Conservation (phyloP, 1,140 invertebrate species). For the Aphaenogaster floridana region DNA sequence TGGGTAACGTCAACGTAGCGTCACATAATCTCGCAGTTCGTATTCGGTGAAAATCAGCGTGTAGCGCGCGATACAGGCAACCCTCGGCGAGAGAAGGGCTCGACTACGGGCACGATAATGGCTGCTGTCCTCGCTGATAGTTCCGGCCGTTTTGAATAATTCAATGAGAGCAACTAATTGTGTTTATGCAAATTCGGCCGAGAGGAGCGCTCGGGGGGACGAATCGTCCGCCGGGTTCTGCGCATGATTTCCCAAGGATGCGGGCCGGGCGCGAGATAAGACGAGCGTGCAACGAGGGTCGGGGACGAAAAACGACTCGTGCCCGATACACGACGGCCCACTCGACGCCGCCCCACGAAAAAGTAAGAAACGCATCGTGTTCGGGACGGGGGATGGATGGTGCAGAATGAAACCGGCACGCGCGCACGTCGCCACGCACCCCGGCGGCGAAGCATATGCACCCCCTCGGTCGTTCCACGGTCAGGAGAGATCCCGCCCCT, state of each 20-base stretch:
- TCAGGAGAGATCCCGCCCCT: slow-evolving; percentile 78
- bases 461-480: slow-evolving; percentile 75
- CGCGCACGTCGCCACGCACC: slow-evolving; percentile 48
- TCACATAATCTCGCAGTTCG: slow-evolving; percentile 66
- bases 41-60: slow-evolving; percentile 62
- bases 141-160: slow-evolving; percentile 84
- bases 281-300: slow-evolving; percentile 55
- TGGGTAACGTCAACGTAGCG: neutral
- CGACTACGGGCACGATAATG: slow-evolving; percentile 70
- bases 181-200: slow-evolving; percentile 84
- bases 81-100: slow-evolving; percentile 69
- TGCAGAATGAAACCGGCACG: slow-evolving; percentile 51
- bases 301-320: slow-evolving; percentile 10
- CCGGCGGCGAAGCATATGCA: slow-evolving; percentile 78
- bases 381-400: neutral
- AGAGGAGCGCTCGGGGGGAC: slow-evolving; percentile 51
- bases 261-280: slow-evolving; percentile 79
- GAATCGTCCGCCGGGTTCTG: slow-evolving; percentile 39
- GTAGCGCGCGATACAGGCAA: slow-evolving; percentile 60
- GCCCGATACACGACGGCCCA: slow-evolving; percentile 15
- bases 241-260: slow-evolving; percentile 84
- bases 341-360: slow-evolving; percentile 49
- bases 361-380: slow-evolving; percentile 71
- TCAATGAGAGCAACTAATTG: slow-evolving; percentile 85
- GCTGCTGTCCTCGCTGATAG: slow-evolving; percentile 67